A percentile compares a stretch with the other conserved stretches of the same genome.
These are phyloP conservation scores for Elysia crispata DNA, from an alignment of 2,888 invertebrate genomes.

Conservation along the genomic window DNA sequence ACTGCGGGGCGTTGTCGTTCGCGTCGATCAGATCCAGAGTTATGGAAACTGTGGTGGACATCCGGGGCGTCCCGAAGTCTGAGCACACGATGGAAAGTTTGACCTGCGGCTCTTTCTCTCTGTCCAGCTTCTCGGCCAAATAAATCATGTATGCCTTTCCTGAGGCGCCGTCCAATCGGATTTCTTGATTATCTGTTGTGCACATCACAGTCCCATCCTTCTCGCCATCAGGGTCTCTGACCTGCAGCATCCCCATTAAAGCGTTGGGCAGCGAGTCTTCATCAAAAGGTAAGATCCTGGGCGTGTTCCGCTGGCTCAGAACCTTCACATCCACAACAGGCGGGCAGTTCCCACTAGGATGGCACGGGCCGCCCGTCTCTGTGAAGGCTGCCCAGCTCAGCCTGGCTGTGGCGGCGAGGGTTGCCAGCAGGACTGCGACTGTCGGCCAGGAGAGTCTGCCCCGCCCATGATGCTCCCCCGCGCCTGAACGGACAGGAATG, in stretches of 20 bases:
- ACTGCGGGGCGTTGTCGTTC: conserved; percentile 94
- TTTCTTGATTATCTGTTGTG: neutral
- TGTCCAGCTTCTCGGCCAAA: conserved; percentile 77
- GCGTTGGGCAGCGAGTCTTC: conserved; percentile 32
- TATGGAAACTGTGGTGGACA: conserved; percentile 57
- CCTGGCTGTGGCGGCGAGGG: neutral
- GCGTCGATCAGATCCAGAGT: conserved; percentile 84
- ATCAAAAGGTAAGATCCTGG: neutral
- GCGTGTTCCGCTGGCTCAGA: neutral
- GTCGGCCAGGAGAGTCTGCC: no score
- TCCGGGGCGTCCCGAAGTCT: conserved; percentile 79
- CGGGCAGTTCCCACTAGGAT: neutral
- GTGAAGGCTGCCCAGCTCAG: neutral
- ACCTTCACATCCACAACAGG: neutral
- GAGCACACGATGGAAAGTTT: conserved; percentile 78
- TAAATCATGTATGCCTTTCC: conserved; percentile 65
- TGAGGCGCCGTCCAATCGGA: neutral
- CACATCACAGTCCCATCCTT: conserved; percentile 17
- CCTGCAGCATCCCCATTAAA: conserved; percentile 7
- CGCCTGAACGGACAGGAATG: no score
- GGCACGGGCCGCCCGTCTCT: neutral
- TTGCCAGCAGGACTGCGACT: no score
- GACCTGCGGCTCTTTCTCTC: conserved; percentile 63
- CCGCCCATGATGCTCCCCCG: no score
- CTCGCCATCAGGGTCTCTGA: conserved; percentile 7